These are phyloP conservation scores for Scylla paramamosain DNA, from an alignment of 1,140 invertebrate species.

Conservation along the genomic window DNA sequence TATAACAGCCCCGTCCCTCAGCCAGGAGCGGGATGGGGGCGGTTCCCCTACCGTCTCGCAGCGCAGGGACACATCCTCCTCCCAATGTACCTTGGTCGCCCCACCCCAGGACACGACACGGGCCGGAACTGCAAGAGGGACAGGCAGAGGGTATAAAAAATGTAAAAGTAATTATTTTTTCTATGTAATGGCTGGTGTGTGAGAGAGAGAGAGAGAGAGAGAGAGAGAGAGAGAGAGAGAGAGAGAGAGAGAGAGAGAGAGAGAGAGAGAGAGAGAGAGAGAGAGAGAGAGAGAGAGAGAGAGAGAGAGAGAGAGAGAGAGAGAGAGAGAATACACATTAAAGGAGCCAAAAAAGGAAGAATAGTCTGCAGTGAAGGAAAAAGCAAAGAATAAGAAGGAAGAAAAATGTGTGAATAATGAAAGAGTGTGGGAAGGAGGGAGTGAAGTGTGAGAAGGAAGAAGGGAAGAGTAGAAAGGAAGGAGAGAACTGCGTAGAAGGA, in stretches of 20 bases:
- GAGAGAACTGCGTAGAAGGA: too few relatives aligned
- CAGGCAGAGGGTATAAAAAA: neutral
- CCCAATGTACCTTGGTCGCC: constrained; percentile 69
- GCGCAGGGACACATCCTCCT: constrained; percentile 83
- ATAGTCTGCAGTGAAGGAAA: too few relatives aligned
- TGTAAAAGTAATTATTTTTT: neutral
- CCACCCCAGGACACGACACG: constrained; percentile 66
- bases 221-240: too few relatives aligned
- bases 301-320: too few relatives aligned
- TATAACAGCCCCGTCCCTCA: constrained; percentile 33
- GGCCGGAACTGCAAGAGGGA: constrained; percentile 44
- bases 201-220: too few relatives aligned
- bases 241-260: too few relatives aligned
- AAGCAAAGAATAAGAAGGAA: too few relatives aligned
- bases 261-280: too few relatives aligned
- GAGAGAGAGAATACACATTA: too few relatives aligned
- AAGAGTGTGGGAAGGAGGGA: neutral
- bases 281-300: too few relatives aligned
- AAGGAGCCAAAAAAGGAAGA: too few relatives aligned
- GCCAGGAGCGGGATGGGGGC: constrained; percentile 61
- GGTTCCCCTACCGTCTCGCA: constrained; percentile 84
- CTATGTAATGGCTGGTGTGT: neutral
- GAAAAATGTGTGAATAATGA: too few relatives aligned
- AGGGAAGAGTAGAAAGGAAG: neutral
- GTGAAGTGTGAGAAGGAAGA: neutral